These are phyloP conservation scores for Sebastes nivosus DNA, from an alignment of 2,797 vertebrate species.

Conservation along the genomic window DNA sequence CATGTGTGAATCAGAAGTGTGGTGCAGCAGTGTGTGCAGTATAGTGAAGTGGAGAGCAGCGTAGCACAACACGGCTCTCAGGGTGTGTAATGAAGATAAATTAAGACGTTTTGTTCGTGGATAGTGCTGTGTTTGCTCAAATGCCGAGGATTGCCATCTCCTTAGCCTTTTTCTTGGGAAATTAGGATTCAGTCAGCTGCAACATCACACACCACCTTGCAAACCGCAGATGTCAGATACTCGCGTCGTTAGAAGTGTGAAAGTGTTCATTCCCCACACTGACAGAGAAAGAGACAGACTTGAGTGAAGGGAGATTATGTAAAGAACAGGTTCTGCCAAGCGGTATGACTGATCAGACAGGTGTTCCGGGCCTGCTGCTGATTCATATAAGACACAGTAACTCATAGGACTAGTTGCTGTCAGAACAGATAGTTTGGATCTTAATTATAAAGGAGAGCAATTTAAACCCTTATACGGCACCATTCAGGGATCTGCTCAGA, in stretches of 20 bases:
- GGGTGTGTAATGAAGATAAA: constrained; percentile 80
- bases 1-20: constrained; percentile 30
- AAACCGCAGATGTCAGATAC: constrained; percentile 68
- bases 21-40: constrained; percentile 28
- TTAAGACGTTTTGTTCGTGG: constrained; percentile 73
- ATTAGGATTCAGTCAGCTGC: constrained; percentile 69
- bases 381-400: constrained; percentile 7
- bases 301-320: constrained; percentile 50
- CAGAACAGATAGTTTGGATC: not conserved
- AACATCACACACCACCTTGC: constrained; percentile 67
- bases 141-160: constrained; percentile 62
- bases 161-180: constrained; percentile 70
- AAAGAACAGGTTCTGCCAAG: constrained; percentile 48
- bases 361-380: constrained; percentile 19
- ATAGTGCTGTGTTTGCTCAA: constrained; percentile 68
- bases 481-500: not conserved
- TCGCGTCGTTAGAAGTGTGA: constrained; percentile 53
- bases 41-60: constrained; percentile 51
- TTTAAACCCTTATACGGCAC: not conserved
- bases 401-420: not conserved
- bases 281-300: constrained; percentile 33
- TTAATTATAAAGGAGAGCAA: constrained; percentile 6
- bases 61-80: constrained; percentile 59
- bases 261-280: constrained; percentile 37
- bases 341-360: constrained; percentile 36